Evolutionary conservation across 2,113 vertebrate genomes (phyloP).

Genomic region (Osmerus mordax): DNA sequence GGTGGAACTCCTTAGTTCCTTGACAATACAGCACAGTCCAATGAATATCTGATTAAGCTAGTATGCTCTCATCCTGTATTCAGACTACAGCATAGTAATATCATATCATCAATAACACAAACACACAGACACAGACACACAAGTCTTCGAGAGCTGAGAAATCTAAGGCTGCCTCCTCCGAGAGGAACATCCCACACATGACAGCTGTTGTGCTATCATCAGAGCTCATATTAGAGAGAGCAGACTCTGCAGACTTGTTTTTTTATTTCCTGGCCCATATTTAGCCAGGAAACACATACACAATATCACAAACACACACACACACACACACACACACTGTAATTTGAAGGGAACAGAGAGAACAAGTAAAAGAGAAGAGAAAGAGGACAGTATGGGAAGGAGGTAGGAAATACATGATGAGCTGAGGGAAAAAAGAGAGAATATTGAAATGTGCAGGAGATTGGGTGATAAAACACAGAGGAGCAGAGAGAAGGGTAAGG

Average conservation of each 20-base stretch:
- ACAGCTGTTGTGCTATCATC: conserved; percentile 6
- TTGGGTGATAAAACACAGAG: neutral
- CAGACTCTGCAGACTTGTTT: neutral
- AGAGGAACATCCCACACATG: conserved; percentile 12
- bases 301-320: neutral
- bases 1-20: neutral
- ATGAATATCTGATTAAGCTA: neutral
- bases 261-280: neutral
- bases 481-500: neutral
- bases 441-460: neutral
- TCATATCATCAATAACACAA: neutral
- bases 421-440: neutral
- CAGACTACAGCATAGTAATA: too few relatives aligned
- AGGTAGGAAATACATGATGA: neutral
- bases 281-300: neutral
- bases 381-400: neutral
- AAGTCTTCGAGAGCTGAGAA: conserved; percentile 9
- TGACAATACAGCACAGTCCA: neutral
- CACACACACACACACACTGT: conserved; percentile 2
- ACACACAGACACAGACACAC: conserved; percentile 8
- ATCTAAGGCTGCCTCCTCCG: neutral
- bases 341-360: too few relatives aligned
- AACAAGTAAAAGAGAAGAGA: neutral
- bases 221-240: neutral
- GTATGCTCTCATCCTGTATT: neutral